Conservation (phyloP, 2,888 invertebrate genomes). For the Sphaerophoria taeniata region DNA sequence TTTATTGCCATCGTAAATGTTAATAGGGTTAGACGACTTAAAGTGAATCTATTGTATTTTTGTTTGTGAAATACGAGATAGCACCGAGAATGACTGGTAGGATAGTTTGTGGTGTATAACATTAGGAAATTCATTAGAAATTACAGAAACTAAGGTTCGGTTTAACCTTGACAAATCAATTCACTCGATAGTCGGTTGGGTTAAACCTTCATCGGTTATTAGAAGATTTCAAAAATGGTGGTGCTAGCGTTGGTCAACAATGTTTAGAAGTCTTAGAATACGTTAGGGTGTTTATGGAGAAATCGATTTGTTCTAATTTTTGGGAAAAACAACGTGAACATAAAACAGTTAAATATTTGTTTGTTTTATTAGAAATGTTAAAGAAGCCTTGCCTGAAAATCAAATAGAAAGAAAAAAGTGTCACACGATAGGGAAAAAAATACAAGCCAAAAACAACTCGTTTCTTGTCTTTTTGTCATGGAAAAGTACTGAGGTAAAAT, state of each 20-base stretch:
- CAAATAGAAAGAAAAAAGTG: constrained; percentile 1
- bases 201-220: too few relatives aligned
- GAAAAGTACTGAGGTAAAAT: constrained; percentile 70
- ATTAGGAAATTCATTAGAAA: constrained; percentile 12
- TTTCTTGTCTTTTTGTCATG: constrained; percentile 29
- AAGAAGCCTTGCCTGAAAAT: background rate
- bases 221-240: too few relatives aligned
- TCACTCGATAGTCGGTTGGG: too few relatives aligned
- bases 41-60: background rate
- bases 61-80: background rate
- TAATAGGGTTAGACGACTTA: constrained; percentile 17
- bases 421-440: constrained; percentile 3
- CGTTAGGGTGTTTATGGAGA: too few relatives aligned
- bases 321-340: too few relatives aligned
- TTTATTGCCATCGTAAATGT: constrained; percentile 26
- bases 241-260: too few relatives aligned
- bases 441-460: constrained; percentile 18
- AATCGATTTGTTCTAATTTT: too few relatives aligned
- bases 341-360: too few relatives aligned
- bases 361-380: background rate
- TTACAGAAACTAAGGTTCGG: constrained; percentile 1
- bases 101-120: background rate
- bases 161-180: constrained; percentile 24
- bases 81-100: background rate
- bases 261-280: too few relatives aligned